Conservation (phyloP, 2,888 invertebrate genomes). For the Trissoscelio sp. region DNA sequence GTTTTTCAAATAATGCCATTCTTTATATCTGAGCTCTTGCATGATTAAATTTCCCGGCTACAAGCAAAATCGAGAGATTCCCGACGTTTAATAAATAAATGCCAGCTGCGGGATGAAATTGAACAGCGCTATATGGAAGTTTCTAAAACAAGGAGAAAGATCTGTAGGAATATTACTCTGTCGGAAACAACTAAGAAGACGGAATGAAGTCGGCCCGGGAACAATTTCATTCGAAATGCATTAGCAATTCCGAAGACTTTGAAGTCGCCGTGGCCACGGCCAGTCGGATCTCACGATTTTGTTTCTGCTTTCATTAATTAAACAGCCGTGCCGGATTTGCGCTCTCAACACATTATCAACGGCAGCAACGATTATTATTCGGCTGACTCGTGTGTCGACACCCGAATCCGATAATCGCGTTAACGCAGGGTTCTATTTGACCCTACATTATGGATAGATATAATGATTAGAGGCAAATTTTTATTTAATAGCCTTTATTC, state of each 20-base stretch:
- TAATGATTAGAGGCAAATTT: too few relatives aligned
- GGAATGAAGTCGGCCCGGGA: constrained; percentile 59
- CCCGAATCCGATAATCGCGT: too few relatives aligned
- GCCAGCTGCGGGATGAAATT: constrained; percentile 57
- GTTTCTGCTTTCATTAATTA: constrained; percentile 26
- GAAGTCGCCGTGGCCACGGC: constrained; percentile 2
- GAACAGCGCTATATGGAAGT: constrained; percentile 45
- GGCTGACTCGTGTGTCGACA: too few relatives aligned
- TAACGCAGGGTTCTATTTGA: too few relatives aligned
- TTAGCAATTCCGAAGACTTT: constrained; percentile 66
- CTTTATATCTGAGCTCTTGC: constrained; percentile 23
- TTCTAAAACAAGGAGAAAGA: constrained; percentile 49
- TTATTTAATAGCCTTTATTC: too few relatives aligned
- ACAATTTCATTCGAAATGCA: constrained; percentile 69
- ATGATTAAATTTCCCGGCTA: constrained; percentile 48
- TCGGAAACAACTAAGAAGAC: constrained; percentile 54
- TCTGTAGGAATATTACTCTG: constrained; percentile 48
- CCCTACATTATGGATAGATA: too few relatives aligned
- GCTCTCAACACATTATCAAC: too few relatives aligned
- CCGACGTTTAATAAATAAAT: constrained; percentile 60
- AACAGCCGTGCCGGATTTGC: too few relatives aligned
- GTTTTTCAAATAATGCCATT: constrained; percentile 12
- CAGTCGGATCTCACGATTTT: constrained; percentile 16
- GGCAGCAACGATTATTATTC: too few relatives aligned
- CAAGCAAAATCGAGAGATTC: constrained; percentile 50